Percentiles rank a stretch among this genome's conserved stretches.
Evolutionary conservation across 2,797 vertebrate genomes (phyloP).

Genomic region (Ctenopoma multispine): DNA sequence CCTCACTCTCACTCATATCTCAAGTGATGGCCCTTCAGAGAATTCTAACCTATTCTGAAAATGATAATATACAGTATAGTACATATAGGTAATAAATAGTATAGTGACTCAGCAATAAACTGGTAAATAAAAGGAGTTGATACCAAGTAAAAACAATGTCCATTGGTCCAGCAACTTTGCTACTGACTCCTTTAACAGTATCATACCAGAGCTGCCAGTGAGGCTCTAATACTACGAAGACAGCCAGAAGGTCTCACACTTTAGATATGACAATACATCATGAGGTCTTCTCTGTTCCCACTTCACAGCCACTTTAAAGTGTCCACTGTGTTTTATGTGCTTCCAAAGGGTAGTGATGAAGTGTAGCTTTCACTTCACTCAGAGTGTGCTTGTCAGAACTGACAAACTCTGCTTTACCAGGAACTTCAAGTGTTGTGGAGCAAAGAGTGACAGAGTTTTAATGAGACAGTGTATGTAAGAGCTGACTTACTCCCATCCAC

Average conservation of each 20-base stretch:
- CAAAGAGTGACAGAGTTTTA: constrained; percentile 20
- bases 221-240: background rate
- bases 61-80: too few species aligned
- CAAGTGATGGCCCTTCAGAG: too few species aligned
- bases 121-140: background rate
- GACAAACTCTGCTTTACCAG: constrained; percentile 8
- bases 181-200: background rate
- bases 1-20: too few species aligned
- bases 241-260: constrained; percentile 3
- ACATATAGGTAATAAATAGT: too few species aligned
- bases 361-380: constrained; percentile 7
- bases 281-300: constrained; percentile 23
- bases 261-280: constrained; percentile 16
- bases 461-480: too few species aligned
- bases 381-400: constrained; percentile 13
- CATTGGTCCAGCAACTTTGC: background rate
- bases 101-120: too few species aligned
- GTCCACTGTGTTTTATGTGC: constrained; percentile 17
- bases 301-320: constrained; percentile 36
- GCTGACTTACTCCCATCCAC: too few species aligned
- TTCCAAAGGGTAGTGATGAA: constrained; percentile 8
- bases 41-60: too few species aligned
- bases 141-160: background rate
- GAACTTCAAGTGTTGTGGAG: constrained; percentile 22
- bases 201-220: background rate